Percentiles rank a stretch among this genome's conserved stretches.
Evolutionary conservation across 2,797 vertebrate species (phyloP).

Genomic region (Paramormyrops hopkinsi): DNA sequence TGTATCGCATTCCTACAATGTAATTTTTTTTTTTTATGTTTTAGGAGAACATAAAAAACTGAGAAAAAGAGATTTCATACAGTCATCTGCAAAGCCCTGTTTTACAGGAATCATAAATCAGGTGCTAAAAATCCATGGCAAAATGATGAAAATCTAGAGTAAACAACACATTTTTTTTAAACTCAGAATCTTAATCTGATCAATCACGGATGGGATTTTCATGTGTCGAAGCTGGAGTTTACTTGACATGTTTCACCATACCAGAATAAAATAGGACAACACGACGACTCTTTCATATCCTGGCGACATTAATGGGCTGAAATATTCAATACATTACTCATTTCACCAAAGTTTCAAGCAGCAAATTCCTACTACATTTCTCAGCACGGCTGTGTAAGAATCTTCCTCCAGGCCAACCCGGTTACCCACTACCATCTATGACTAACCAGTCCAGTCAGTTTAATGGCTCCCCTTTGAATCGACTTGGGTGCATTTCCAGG

Average conservation of each 20-base stretch:
- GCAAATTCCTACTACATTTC: constrained; percentile 50
- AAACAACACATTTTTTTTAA: not conserved
- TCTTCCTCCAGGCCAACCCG: constrained; percentile 11
- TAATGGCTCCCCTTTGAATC: constrained; percentile 25
- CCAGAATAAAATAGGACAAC: not conserved
- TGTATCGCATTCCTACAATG: not conserved
- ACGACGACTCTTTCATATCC: constrained; percentile 45
- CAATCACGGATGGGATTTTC: not conserved
- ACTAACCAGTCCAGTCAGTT: constrained; percentile 36
- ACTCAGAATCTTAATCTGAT: not conserved
- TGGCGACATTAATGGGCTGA: constrained; percentile 53
- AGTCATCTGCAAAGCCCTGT: not conserved
- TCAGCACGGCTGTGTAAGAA: constrained; percentile 16
- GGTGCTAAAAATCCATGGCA: not conserved
- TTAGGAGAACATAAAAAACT: not conserved
- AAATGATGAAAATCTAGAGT: not conserved
- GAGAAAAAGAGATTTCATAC: not conserved
- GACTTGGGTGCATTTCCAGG: constrained; percentile 12
- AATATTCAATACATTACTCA: constrained; percentile 59
- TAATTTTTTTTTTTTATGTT: too few relatives aligned
- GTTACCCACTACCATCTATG: constrained; percentile 26
- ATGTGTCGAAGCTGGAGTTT: not conserved
- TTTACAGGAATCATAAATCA: not conserved
- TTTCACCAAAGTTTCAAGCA: constrained; percentile 40
- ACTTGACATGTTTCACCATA: not conserved